A percentile compares a stretch with the other conserved stretches of the same genome.
Conservation (phyloP, 2,888 invertebrate species). For the Augiades crinisus region DNA sequence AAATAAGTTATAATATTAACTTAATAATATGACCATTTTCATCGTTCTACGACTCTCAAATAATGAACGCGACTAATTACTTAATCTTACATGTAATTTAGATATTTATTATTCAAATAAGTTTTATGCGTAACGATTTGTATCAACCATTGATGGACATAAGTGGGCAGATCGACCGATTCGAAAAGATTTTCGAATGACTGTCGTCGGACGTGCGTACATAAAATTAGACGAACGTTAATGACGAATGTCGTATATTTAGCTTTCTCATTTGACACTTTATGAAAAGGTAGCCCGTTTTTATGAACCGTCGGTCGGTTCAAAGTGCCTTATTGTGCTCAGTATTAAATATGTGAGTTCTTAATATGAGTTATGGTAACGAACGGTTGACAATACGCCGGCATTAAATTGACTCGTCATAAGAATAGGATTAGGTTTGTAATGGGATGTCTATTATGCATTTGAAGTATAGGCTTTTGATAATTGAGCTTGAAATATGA, state of each 20-base stretch:
- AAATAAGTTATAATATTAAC: too few relatives aligned
- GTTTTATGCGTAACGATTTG: too few relatives aligned
- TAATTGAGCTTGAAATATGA: conserved; percentile 71
- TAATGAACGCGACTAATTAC: too few relatives aligned
- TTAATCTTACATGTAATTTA: too few relatives aligned
- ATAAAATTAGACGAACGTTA: conserved; percentile 63
- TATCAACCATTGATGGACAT: background rate
- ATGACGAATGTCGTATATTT: conserved; percentile 72
- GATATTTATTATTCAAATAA: too few relatives aligned
- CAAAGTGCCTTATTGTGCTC: conserved; percentile 50
- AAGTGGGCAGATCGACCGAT: background rate
- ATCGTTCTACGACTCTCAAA: too few relatives aligned
- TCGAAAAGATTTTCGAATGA: background rate
- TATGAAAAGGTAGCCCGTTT: conserved; percentile 65
- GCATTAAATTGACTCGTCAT: conserved; percentile 70
- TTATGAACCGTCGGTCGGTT: conserved; percentile 51
- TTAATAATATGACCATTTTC: too few relatives aligned
- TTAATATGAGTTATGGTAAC: conserved; percentile 68
- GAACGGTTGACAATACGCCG: conserved; percentile 62
- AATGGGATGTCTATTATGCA: conserved; percentile 56
- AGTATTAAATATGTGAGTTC: conserved; percentile 62
- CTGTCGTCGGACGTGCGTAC: conserved; percentile 37
- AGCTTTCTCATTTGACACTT: conserved; percentile 58
- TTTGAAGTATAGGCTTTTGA: conserved; percentile 65
- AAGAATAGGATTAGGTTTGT: conserved; percentile 72